A percentile compares a stretch with the other conserved stretches of the same genome.
Conservation (phyloP, 2,113 vertebrate genomes). For the Ciconia maguari region DNA sequence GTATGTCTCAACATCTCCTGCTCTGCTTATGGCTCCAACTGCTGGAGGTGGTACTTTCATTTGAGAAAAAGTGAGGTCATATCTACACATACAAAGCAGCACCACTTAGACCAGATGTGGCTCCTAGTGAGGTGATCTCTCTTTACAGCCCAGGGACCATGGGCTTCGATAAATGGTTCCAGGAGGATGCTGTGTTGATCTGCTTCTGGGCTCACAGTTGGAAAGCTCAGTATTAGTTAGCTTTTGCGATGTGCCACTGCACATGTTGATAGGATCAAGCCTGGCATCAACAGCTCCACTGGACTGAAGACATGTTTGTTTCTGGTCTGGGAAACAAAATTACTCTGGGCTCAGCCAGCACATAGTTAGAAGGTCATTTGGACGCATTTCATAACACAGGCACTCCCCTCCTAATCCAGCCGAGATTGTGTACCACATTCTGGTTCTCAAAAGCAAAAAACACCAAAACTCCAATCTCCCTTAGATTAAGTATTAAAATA, state of each 20-base stretch:
- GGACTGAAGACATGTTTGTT: not conserved
- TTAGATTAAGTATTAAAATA: not conserved
- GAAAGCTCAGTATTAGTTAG: not conserved
- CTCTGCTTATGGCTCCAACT: not conserved
- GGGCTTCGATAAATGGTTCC: accelerated
- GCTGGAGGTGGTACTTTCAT: not conserved
- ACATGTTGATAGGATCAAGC: not conserved
- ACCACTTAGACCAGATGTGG: too few relatives aligned
- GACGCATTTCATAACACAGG: not conserved
- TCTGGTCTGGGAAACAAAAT: not conserved
- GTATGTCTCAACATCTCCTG: not conserved
- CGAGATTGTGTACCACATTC: not conserved
- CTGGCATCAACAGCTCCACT: not conserved
- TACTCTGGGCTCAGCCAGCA: not conserved
- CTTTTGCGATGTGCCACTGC: not conserved
- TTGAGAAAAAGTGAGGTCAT: not conserved
- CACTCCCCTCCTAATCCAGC: not conserved
- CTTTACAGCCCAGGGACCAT: accelerated
- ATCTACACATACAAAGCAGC: not conserved
- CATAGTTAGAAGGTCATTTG: not conserved
- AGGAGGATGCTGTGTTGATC: accelerated
- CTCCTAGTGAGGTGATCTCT: not conserved
- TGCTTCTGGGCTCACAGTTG: not conserved
- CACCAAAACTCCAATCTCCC: not conserved
- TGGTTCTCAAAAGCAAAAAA: not conserved